Evolutionary conservation across 2,888 invertebrate species (phyloP), one percentile per base, ranked within the genome.

Genomic region (Ennomos fuscantarius): DNA sequence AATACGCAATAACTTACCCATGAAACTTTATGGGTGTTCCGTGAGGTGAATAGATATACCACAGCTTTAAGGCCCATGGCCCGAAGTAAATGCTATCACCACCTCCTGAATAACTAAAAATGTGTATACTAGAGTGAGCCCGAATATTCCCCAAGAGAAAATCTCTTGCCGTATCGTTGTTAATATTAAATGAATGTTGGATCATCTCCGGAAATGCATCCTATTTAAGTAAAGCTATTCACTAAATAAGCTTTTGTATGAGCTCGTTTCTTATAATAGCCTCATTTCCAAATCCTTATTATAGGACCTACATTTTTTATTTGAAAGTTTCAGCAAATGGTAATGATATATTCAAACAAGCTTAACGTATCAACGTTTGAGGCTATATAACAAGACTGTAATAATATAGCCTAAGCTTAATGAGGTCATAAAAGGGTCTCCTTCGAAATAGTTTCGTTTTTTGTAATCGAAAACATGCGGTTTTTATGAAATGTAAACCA

Each of bases 1-100:
- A 82, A 84, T 83, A 82, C 78, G 79, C 78, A 78, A 81, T 84
- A 84, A 82, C 78, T 82, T 82, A 80, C 75, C 81, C 83, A 79
- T 82, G 82, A 81, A 82, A 80, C 69, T 84, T 84, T 84, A 84
- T 82, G 82, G 62, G 70, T 50, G 65, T 45, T 71, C 59, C 83
- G 82, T 84, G 84, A 78, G 70, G 65, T 52, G 84, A 82, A 83
- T 52, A 84, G 82, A 83, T 59, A 33, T 82, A 71, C 70, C 61
- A 53, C 63, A 55, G 62, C 33, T 60, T 68, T 59, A 62, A 68
- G 60, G 64, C 70, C 67, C 70, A 73, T 71, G 70, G 67, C 57
- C 60, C 60, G 52, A 69, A 73, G 69, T 73, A 70, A 72, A 66
- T 69, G 72, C 72, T 76, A 75, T 76, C 74, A 72, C 70, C 68